A percentile compares a stretch with the other conserved stretches of the same genome.
Evolutionary conservation across 2,797 vertebrate species (phyloP).

Genomic region (Anguilla pacifica): DNA sequence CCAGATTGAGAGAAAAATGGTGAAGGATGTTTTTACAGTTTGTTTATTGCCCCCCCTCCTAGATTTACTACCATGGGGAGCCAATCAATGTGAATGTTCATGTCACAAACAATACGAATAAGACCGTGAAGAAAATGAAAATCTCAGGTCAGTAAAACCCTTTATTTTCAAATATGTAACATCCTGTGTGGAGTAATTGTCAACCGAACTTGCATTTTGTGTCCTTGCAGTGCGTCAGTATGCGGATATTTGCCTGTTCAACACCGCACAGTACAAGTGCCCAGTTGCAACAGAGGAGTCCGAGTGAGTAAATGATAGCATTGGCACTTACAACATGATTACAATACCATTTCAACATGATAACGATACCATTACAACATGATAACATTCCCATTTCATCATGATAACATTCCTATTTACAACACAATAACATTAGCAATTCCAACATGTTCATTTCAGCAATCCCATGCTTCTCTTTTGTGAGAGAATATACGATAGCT

Average conservation of each 20-base stretch:
- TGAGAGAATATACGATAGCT: not conserved
- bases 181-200: not conserved
- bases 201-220: conserved; percentile 11
- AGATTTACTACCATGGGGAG: conserved; percentile 98
- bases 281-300: conserved; percentile 90
- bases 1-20: not conserved
- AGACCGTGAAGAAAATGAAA: conserved; percentile 96
- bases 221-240: conserved; percentile 85
- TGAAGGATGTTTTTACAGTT: not conserved
- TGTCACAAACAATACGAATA: conserved; percentile 97
- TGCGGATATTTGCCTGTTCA: conserved; percentile 96
- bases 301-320: conserved; percentile 78
- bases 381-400: too few species aligned
- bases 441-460: too few species aligned
- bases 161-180: conserved; percentile 20
- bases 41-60: conserved; percentile 35
- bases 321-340: too few species aligned
- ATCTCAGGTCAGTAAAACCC: conserved; percentile 79
- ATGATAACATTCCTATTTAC: too few species aligned
- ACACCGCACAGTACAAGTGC: conserved; percentile 96
- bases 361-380: too few species aligned
- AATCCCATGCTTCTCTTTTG: not conserved
- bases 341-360: too few species aligned
- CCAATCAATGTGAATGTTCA: conserved; percentile 95
- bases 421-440: too few species aligned